Evolutionary conservation across 64 coral and sea anemone species (phyloP).

Genomic region (Montipora capricornis): DNA sequence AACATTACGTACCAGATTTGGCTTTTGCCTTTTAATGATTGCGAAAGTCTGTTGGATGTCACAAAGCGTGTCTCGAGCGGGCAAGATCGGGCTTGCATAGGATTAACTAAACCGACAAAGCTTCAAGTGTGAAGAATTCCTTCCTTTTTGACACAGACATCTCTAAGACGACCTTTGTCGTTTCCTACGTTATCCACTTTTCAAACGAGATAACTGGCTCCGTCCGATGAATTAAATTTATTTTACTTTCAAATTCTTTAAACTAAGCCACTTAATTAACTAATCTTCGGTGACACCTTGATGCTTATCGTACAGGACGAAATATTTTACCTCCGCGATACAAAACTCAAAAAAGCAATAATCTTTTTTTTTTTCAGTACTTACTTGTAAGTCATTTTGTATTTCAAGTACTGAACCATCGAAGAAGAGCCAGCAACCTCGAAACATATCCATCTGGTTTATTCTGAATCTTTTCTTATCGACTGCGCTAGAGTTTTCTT

Average conservation of each 20-base stretch:
- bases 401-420: not conserved
- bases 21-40: too few species aligned
- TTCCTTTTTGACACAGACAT: not conserved
- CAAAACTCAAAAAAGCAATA: not conserved
- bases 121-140: not conserved
- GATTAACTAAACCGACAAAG: not conserved
- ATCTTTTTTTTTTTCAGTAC: not conserved
- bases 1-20: too few species aligned
- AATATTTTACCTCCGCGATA: not conserved
- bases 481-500: too few species aligned
- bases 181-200: not conserved
- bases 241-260: not conserved
- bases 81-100: too few species aligned
- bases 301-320: not conserved
- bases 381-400: not conserved
- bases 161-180: not conserved
- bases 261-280: not conserved
- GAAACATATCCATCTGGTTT: too few species aligned
- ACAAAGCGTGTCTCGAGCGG: too few species aligned
- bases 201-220: not conserved
- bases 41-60: too few species aligned
- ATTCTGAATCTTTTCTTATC: too few species aligned
- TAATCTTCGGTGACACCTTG: slow-evolving; percentile 11
- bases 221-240: not conserved
- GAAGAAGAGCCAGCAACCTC: too few species aligned